Base-by-base conservation (phyloP, 1,140 invertebrate genomes). In the Diabrotica undecimpunctata region DNA sequence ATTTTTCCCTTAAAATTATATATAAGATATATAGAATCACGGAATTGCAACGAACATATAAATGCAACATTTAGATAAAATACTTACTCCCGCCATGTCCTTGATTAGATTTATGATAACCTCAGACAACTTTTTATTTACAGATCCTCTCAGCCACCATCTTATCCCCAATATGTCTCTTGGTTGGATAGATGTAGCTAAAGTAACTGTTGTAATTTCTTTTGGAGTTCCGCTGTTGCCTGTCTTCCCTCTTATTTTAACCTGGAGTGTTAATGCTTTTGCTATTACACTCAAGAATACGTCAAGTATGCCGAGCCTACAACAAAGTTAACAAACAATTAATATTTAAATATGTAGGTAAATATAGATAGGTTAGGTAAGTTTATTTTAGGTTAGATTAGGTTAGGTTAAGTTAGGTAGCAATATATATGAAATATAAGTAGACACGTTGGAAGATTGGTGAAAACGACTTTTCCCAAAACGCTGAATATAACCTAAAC, bases 111-210 rank as follows among this genome's bases (percentile, higher is more conserved):
- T 86, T 36, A 96, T 93, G 37, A 97, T 94, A 54, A 91, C 88
- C 79, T 94, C 90, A 5, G 95, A 92, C 55, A 96, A 85, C 77
- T 93, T 92, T 64, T 88, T 84, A 7, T 88, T 87, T 69, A 94
- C 92, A 54, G 85, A 83, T 0, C 95, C 95, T 67, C 90, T 84
- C 66, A 97, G 81, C 87, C 93, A 97, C 95, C 95, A 97, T 54
- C 87, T 74, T n/a, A 80, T 64, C 12, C 83, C 84, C 54, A 85
- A 79, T 59, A 79, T 79, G 67, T 85, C 85, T 54, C 84, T 81
- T 0, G 83, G 81, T 65, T 87, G 81, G 63, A 88, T 83, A 57
- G 81, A 84, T 1, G 83, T 82, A 10, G 82, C 83, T 46, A 90
- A 76, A 0, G 84, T 82, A 55, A 85, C 80, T 0, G 85, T 83